Evolutionary conservation across 37 sponge, comb jelly and placozoan genomes (phyloP).

Genomic region (Amphimedon queenslandica): DNA sequence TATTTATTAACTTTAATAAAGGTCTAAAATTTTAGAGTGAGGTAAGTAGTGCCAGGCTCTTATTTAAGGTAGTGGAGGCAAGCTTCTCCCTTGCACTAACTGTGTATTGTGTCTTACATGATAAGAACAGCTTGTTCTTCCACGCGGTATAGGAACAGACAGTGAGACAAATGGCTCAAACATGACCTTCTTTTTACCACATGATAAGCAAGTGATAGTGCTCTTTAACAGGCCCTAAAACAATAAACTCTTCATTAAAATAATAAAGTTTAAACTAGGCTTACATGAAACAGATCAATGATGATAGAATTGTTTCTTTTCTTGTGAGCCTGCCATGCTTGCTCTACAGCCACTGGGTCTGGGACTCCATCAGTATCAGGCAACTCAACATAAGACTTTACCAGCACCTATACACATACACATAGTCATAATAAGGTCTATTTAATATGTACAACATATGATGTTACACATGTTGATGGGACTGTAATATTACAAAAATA

Average conservation of each 20-base stretch:
- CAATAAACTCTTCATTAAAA: too few relatives aligned
- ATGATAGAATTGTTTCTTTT: slow-evolving; percentile 84
- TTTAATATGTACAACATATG: too few relatives aligned
- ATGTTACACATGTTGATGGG: too few relatives aligned
- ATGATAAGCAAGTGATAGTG: slow-evolving; percentile 58
- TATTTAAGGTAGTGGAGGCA: too few relatives aligned
- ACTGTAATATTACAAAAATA: too few relatives aligned
- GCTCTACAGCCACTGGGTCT: slow-evolving; percentile 41
- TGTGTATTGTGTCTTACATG: neutral
- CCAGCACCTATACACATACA: slow-evolving; percentile 31
- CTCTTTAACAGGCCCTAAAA: slow-evolving; percentile 83
- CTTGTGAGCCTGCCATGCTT: slow-evolving; percentile 76
- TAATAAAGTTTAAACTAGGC: too few relatives aligned
- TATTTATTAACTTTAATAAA: too few relatives aligned
- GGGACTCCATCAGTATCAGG: slow-evolving; percentile 23
- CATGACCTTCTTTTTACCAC: slow-evolving; percentile 59
- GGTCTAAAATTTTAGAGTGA: too few relatives aligned
- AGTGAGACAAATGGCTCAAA: slow-evolving; percentile 87
- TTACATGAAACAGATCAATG: slow-evolving; percentile 79
- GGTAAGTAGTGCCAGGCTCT: too few relatives aligned
- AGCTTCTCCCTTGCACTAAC: too few relatives aligned
- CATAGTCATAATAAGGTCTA: neutral
- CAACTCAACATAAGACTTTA: slow-evolving; percentile 34
- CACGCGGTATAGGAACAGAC: slow-evolving; percentile 5
- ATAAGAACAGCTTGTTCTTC: neutral